Base-by-base conservation (phyloP, 2,888 invertebrate species). In the Sabatieria punctata region DNA sequence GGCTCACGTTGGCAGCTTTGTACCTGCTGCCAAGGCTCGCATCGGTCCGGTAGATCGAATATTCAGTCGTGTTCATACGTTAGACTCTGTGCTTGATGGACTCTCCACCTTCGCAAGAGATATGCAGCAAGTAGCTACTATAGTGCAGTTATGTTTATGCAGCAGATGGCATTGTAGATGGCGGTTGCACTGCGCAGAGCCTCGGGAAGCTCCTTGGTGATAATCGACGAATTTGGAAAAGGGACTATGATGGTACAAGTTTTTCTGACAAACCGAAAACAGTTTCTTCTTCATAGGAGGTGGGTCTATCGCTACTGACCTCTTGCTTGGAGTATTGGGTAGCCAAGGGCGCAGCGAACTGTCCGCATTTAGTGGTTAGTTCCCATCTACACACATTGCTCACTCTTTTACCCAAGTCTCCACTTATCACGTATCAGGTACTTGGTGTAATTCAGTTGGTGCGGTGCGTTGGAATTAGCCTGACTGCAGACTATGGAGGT, bases 181-280 rank as follows among this genome's bases (percentile, higher is more conserved):
- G 74, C 81, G 2, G 68, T 76, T 19, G 79, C 82, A 2, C 65
- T 84, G 2, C 73, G 75, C 54, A 75, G 76, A 54, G 76, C 78
- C 0, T 75, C 75, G 0, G 64, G 71, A 1, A 69, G 71, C 51
- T 82, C 85, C 0, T 67, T 91, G 2, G 72, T 89, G 0, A 70
- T 89, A 26, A 72, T 88, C 33, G 89, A 91, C 68, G 88, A 88
- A 70, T 85, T 88, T 70, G 88, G 86, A 2, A 79, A 80, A 65
- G 84, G 85, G 49, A 86, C 88, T 1, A 64, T 69, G 54, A 63
- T 64, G 46, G 70, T 69, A 55, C 51, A 60, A 54, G 22, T 36
- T 42, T 19, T 44, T 40, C 2, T 37, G n/a, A 19, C 6, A 23
- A 19, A 43, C 6, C 19, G 24, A 21, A 49, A 13, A 26, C 13